phyloP scores from a whole-genome alignment of 2,113 vertebrate species.

The Varanus komodoensis region DNA sequence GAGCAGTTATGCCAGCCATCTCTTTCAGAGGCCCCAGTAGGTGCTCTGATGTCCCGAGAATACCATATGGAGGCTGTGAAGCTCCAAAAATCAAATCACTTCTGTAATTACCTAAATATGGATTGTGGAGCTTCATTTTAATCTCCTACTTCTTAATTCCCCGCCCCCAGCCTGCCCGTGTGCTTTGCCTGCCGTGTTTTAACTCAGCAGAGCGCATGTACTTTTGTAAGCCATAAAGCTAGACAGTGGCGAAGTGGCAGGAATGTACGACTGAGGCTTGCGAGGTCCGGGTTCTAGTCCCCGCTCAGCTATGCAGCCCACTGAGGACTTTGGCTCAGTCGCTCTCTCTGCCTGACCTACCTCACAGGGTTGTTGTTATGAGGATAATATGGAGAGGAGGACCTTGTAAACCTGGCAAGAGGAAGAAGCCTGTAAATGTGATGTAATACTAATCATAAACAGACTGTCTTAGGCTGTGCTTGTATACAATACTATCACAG shows the following conservation, averaged over 20 bases:
- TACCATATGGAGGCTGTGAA: not conserved
- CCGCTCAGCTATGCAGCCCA: too few relatives aligned
- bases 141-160: not conserved
- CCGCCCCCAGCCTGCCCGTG: not conserved
- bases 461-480: not conserved
- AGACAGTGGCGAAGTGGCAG: not conserved
- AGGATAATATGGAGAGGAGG: too few relatives aligned
- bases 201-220: not conserved
- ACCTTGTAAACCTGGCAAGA: too few relatives aligned
- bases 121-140: not conserved
- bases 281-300: too few relatives aligned
- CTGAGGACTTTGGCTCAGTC: too few relatives aligned
- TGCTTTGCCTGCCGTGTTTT: not conserved
- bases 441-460: too few relatives aligned
- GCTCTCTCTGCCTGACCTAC: too few relatives aligned
- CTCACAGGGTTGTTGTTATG: too few relatives aligned
- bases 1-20: not conserved
- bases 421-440: too few relatives aligned
- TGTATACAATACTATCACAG: not conserved
- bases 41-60: not conserved
- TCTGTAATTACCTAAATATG: conserved; percentile 12
- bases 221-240: not conserved
- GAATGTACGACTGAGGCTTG: too few relatives aligned
- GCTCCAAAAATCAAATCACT: not conserved
- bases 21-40: not conserved